These are phyloP conservation scores for Sylvia borin DNA, from an alignment of 2,797 vertebrate genomes.

Conservation along the genomic window DNA sequence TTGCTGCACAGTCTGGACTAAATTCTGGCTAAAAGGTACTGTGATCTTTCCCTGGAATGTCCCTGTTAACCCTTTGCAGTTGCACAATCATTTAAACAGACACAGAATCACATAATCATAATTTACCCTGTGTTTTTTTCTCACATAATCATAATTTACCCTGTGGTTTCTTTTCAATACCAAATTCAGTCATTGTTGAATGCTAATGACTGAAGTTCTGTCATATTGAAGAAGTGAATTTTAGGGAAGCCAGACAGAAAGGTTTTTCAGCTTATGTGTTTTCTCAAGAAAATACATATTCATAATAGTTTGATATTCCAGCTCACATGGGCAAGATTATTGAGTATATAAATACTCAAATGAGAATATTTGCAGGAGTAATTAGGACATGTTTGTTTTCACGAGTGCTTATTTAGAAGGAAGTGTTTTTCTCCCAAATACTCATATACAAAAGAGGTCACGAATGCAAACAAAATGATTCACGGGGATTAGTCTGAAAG, in stretches of 20 bases:
- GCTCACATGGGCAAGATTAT: neutral
- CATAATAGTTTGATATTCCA: neutral
- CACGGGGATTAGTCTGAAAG: neutral
- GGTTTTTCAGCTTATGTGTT: neutral
- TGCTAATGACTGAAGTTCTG: neutral
- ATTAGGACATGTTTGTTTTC: slow-evolving; percentile 33
- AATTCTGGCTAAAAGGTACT: neutral
- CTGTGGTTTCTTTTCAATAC: neutral
- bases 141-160: too few relatives aligned
- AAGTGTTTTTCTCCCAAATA: neutral
- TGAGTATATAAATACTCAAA: slow-evolving; percentile 2
- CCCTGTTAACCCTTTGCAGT: neutral
- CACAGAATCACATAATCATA: rapidly evolving
- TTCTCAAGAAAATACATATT: neutral
- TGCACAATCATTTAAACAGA: neutral
- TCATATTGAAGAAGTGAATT: neutral
- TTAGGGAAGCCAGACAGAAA: neutral
- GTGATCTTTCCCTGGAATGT: neutral
- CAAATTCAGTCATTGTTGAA: neutral
- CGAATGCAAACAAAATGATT: neutral
- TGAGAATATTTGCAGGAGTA: neutral
- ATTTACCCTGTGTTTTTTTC: neutral
- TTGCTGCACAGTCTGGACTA: neutral
- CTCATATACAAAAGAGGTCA: slow-evolving; percentile 30
- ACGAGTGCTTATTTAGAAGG: neutral